Base-by-base conservation (phyloP, 2,888 invertebrate genomes). In the Caenorhabditis uteleia region DNA sequence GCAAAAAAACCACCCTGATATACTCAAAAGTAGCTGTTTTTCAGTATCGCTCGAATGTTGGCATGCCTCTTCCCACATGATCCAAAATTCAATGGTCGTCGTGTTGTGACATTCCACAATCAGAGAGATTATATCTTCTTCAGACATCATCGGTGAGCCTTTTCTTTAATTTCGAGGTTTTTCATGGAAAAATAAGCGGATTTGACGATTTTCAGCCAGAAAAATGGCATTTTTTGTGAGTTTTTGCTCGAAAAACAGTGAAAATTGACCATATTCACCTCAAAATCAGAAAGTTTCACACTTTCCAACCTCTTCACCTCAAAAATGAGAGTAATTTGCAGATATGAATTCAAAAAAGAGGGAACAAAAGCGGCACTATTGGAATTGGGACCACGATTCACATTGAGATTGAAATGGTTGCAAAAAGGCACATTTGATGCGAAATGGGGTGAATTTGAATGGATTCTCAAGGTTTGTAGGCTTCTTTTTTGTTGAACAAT, bases 71-170 rank as follows among this genome's bases (percentile, higher is more conserved):
- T 97, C 84, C 95, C 95, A 85, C 93, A 93, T 84, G 90, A 92
- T 84, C 97, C 98, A 0, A 90, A 98, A 85, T 99, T 95, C 85
- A 89, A 89, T 70, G 97, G 97, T 0, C 88, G 94, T 3, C 88
- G 95, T 65, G 93, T 90, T 0, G 93, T 94, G 65, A 95, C 97
- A 27, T 95, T 99, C 84, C 98, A 99, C 85, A 98, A 99, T 86
- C 98, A 99, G 85, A 88, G 98, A 60, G 98, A 99, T 86, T 98
- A 91, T 84, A 92, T 98, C 77, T 98, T 99, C 86, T 95, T 99
- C 84, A 89, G 98, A 56, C 95, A 98, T 85, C 95, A 98, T 85
- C 89, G 94, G 89, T 91, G 79, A 21, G 38, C 21, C 47, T 40
- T 40, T 7, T 40, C 4, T 5, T 18, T 7, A 20, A 18, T 10